Evolutionary conservation across 2,797 vertebrate species (phyloP).

Genomic region (Acrossocheilus wenchowensis): DNA sequence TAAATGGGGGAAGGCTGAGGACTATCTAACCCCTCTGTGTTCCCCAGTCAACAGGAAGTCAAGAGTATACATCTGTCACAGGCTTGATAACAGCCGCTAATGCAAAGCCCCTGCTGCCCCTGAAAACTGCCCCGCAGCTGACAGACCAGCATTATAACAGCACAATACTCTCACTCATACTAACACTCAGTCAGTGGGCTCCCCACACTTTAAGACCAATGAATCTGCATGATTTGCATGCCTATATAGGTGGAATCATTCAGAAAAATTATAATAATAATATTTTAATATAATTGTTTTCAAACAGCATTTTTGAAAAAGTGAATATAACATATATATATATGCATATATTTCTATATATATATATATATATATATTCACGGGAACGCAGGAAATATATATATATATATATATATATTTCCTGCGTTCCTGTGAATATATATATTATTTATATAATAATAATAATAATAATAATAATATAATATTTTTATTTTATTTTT

Average conservation of each 20-base stretch:
- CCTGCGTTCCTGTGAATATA: too few species aligned
- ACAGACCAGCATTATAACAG: neutral
- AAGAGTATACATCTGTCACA: slow-evolving; percentile 58
- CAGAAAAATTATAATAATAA: neutral
- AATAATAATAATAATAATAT: neutral
- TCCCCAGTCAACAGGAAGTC: slow-evolving; percentile 58
- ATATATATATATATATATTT: too few species aligned
- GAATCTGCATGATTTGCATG: too few species aligned
- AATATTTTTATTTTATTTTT: too few species aligned
- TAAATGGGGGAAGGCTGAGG: slow-evolving; percentile 53
- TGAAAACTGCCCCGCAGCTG: slow-evolving; percentile 5
- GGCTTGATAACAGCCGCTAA: slow-evolving; percentile 53
- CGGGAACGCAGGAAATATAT: too few species aligned
- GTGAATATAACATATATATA: too few species aligned
- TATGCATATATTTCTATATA: too few species aligned
- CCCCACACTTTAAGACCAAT: too few species aligned
- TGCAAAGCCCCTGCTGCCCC: slow-evolving; percentile 23
- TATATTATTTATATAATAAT: neutral
- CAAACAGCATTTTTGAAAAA: neutral
- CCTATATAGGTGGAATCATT: too few species aligned
- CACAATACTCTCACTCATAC: neutral
- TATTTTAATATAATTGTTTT: neutral
- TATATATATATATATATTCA: too few species aligned
- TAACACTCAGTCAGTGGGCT: too few species aligned
- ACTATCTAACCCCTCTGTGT: slow-evolving; percentile 58